Base-by-base conservation (phyloP, 2,797 vertebrate genomes). In the Chromis chromis region DNA sequence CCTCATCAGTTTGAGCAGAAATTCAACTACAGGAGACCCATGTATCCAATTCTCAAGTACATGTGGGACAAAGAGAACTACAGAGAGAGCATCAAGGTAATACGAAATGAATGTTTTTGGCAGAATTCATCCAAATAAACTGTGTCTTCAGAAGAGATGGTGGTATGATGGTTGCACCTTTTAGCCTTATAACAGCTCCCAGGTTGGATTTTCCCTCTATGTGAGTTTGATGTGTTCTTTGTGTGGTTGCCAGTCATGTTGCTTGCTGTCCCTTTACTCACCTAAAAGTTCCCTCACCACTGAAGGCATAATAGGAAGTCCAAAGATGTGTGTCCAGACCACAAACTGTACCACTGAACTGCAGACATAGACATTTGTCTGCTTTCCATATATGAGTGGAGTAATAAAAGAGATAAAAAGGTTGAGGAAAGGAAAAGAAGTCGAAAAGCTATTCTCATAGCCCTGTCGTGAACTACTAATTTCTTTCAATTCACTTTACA, bases 1-100 rank as follows among this genome's bases (percentile, higher is more conserved):
- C 98, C 98, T 4, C 98, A 99, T 94, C 98, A 99, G 83, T 99
- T 99, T 89, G 98, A 99, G 81, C 98, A 99, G 91, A 99, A 99
- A 91, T 99, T 99, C 89, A 99, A 99, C 94, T 99, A 99, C 83
- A 97, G 98, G 55, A 95, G 98, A 16, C 98, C 98, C 55, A 99
- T 99, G 98, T 99, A 99, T 83, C 97, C 98, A 48, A 99, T 99
- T 86, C 95, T 99, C 63, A 96, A 94, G 83, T 99, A 98, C 87
- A 99, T 99, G 98, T 99, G 98, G 98, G 95, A 91, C 44, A 96
- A 96, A 6, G 96, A 97, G 1, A 90, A 81, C 22, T 99, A 99
- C 80, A 95, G 93, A 82, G 95, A 98, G 63, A 99, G 97, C 86
- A 94, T 99, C 49, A 99, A 98, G 96, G 98, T 97, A 79, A 92